Percentiles rank a stretch among this genome's conserved stretches.
Conservation (phyloP, 2,888 invertebrate species). For the Drosophila barbarae region DNA sequence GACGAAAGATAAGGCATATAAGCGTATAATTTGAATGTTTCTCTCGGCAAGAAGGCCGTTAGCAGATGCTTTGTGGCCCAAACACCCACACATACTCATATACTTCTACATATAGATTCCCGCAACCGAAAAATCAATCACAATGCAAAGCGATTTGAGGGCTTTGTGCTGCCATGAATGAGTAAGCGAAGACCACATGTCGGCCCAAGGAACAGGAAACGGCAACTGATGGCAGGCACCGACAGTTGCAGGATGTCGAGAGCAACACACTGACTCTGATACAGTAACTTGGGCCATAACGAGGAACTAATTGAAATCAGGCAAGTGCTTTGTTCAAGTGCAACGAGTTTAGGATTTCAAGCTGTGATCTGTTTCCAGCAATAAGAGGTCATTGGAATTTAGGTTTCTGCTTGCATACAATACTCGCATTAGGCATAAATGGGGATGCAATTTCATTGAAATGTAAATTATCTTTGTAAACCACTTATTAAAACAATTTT, state of each 20-base stretch:
- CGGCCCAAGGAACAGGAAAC: constrained; percentile 6
- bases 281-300: constrained; percentile 5
- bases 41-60: constrained; percentile 3
- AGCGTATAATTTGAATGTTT: constrained; percentile 20
- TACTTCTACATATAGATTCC: background rate
- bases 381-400: background rate
- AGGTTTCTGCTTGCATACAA: background rate
- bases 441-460: background rate
- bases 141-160: constrained; percentile 17
- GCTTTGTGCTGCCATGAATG: constrained; percentile 11
- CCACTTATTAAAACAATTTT: background rate
- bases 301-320: constrained; percentile 23
- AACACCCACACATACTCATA: background rate
- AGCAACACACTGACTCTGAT: background rate
- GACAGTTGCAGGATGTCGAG: constrained; percentile 5
- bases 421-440: background rate
- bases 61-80: constrained; percentile 16
- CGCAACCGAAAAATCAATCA: constrained; percentile 27
- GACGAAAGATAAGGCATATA: constrained; percentile 38
- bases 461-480: too few species aligned
- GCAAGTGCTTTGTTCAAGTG: constrained; percentile 12
- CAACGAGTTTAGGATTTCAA: background rate
- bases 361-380: background rate
- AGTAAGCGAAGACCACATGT: constrained; percentile 6
- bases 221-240: background rate